Conservation (phyloP, 2,797 vertebrate genomes). For the Hipposideros larvatus region DNA sequence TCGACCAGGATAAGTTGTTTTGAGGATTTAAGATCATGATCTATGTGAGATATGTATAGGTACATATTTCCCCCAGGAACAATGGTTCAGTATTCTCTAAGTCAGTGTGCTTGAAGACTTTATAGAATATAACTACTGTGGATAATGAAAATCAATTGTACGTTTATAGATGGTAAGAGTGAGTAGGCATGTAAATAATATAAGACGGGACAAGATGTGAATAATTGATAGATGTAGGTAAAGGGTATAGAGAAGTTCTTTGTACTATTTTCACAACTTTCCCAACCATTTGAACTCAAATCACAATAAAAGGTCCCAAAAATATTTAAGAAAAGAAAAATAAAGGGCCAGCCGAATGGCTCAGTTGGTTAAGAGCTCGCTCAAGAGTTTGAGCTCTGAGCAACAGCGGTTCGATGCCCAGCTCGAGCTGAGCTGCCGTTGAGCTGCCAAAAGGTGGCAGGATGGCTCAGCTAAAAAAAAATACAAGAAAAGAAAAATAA, state of each 20-base stretch:
- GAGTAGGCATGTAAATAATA: background rate
- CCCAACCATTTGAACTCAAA: slow-evolving; percentile 41
- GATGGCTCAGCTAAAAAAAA: background rate
- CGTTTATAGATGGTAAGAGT: background rate
- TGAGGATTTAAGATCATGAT: slow-evolving; percentile 49
- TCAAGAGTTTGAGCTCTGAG: too few relatives aligned
- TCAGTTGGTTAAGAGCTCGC: background rate
- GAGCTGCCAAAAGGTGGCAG: too few relatives aligned
- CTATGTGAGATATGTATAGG: background rate
- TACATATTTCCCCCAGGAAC: background rate
- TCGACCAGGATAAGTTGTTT: background rate
- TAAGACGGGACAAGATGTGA: slow-evolving; percentile 41
- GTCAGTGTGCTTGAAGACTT: background rate
- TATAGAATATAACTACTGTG: background rate
- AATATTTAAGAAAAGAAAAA: background rate
- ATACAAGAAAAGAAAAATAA: background rate
- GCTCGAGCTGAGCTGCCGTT: too few relatives aligned
- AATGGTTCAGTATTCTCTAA: slow-evolving; percentile 22
- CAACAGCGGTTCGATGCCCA: too few relatives aligned
- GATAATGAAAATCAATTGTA: slow-evolving; percentile 1
- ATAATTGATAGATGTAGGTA: slow-evolving; percentile 41
- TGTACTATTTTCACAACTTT: slow-evolving; percentile 37
- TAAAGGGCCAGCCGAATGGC: background rate
- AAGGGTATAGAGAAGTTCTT: slow-evolving; percentile 45
- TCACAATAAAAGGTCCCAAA: slow-evolving; percentile 31